These are phyloP conservation scores for Odontothrips loti DNA, from an alignment of 2,888 invertebrate genomes.

Conservation along the genomic window DNA sequence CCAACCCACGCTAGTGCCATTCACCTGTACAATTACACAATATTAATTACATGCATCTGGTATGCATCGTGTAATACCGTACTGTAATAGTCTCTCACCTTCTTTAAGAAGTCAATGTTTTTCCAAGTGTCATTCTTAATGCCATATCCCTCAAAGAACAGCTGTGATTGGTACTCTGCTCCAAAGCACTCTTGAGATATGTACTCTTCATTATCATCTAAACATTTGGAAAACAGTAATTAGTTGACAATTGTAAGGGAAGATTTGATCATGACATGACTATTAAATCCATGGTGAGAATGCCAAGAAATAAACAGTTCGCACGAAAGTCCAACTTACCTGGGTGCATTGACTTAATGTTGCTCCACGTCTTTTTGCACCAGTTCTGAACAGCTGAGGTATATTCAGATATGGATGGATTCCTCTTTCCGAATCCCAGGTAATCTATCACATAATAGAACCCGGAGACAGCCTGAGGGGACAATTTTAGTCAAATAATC, in stretches of 20 bases:
- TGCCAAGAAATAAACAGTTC: not conserved
- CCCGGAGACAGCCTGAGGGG: not conserved
- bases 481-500: not conserved
- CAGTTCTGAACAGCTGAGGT: not conserved
- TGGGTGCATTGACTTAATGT: not conserved
- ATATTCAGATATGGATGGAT: not conserved
- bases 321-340: not conserved
- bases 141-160: not conserved
- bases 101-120: constrained; percentile 2
- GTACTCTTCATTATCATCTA: not conserved
- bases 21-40: not conserved
- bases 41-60: not conserved
- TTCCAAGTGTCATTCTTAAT: not conserved
- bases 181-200: not conserved
- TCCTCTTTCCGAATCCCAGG: not conserved
- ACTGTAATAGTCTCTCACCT: not conserved
- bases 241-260: not conserved
- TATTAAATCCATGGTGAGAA: not conserved
- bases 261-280: not conserved
- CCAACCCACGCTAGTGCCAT: not conserved
- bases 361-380: not conserved
- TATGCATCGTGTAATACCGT: not conserved
- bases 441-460: not conserved
- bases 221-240: not conserved
- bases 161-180: not conserved